phyloP scores from a whole-genome alignment of 1,140 invertebrate genomes.

The Meloidogyne exigua region DNA sequence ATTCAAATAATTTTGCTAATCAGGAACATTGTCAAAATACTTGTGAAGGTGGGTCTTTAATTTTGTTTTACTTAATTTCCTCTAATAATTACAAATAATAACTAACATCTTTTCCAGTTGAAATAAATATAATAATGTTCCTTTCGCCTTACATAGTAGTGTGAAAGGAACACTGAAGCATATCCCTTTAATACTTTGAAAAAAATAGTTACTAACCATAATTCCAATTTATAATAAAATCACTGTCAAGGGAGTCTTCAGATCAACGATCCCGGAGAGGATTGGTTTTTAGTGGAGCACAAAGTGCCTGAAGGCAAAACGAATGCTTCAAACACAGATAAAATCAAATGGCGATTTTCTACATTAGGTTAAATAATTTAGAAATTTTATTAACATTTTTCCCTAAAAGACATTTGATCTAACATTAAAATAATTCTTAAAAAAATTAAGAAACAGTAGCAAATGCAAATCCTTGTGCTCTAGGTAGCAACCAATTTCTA shows the following conservation, averaged over 20 bases:
- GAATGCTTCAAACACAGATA: background rate
- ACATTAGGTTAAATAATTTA: background rate
- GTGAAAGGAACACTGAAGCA: too few species aligned
- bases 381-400: background rate
- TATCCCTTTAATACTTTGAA: too few species aligned
- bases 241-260: too few species aligned
- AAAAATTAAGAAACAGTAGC: constrained; percentile 52
- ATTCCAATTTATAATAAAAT: too few species aligned
- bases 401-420: constrained; percentile 13
- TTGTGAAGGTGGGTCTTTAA: constrained; percentile 69
- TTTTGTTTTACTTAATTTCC: too few species aligned
- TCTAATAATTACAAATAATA: too few species aligned
- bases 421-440: background rate
- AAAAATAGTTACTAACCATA: too few species aligned
- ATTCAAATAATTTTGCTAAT: constrained; percentile 64
- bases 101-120: too few species aligned
- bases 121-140: too few species aligned
- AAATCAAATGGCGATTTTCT: background rate
- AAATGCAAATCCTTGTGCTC: constrained; percentile 56
- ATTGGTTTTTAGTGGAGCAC: too few species aligned
- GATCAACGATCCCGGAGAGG: too few species aligned
- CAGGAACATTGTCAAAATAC: constrained; percentile 50
- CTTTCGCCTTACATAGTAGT: too few species aligned
- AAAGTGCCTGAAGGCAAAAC: background rate
- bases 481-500: constrained; percentile 31